A percentile compares a stretch with the other conserved stretches of the same genome.
Evolutionary conservation across 2,888 invertebrate species (phyloP).

Genomic region (Steinernema carpocapsae): DNA sequence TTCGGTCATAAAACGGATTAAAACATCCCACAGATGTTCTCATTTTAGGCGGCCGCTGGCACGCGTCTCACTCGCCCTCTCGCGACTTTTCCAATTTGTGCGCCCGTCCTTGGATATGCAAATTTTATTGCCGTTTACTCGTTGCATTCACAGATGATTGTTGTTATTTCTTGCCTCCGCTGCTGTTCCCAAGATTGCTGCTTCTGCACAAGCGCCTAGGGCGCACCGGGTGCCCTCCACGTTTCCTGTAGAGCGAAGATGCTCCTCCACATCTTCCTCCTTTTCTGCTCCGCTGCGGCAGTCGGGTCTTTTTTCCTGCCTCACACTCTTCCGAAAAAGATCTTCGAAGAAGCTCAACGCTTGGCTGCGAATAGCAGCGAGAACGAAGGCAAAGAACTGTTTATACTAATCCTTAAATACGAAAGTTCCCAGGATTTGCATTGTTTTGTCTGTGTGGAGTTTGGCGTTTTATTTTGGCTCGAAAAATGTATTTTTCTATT

Average conservation of each 20-base stretch:
- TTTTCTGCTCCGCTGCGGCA: neutral
- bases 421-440: no score
- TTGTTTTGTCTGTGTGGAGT: no score
- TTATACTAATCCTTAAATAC: neutral
- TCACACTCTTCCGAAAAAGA: slow-evolving; percentile 37
- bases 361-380: slow-evolving; percentile 28
- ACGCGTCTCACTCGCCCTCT: slow-evolving; percentile 19
- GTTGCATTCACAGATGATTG: slow-evolving; percentile 29
- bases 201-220: neutral
- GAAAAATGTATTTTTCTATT: no score
- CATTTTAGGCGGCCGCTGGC: slow-evolving; percentile 35
- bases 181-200: neutral
- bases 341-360: slow-evolving; percentile 39
- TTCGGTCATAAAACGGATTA: slow-evolving; percentile 34
- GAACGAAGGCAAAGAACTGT: slow-evolving; percentile 9
- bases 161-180: slow-evolving; percentile 20
- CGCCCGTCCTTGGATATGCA: slow-evolving; percentile 16
- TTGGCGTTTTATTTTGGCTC: no score
- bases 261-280: neutral
- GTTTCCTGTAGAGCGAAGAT: neutral
- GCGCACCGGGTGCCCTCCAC: slow-evolving; percentile 9
- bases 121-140: slow-evolving; percentile 29
- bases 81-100: slow-evolving; percentile 34
- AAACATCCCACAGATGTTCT: slow-evolving; percentile 34
- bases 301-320: slow-evolving; percentile 34